phyloP scores from a whole-genome alignment of 1,140 invertebrate genomes.

The Nomia melanderi region DNA sequence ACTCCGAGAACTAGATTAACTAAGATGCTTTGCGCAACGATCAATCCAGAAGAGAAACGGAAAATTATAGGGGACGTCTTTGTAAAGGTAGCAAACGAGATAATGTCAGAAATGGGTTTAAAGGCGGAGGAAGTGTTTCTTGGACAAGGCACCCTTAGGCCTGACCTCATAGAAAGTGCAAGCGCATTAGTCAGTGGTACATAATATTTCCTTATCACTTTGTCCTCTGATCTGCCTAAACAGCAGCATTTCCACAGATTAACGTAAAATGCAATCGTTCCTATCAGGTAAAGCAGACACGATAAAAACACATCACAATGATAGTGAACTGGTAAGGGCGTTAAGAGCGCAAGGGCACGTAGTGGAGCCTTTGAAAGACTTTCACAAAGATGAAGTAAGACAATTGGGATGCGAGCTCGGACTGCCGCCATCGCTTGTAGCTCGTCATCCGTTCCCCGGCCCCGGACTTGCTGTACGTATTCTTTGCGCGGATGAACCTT shows the following conservation, averaged over 20 bases:
- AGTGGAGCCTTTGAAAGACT: conserved; percentile 98
- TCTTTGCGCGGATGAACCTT: conserved; percentile 98
- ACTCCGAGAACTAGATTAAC: conserved; percentile 88
- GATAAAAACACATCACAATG: conserved; percentile 99
- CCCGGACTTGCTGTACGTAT: conserved; percentile 97
- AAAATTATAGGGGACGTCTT: conserved; percentile 99
- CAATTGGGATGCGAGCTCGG: conserved; percentile 93
- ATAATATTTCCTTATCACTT: conserved; percentile 1
- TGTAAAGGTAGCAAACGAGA: conserved; percentile 93
- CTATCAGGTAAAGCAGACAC: conserved; percentile 89
- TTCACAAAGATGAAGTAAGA: conserved; percentile 99
- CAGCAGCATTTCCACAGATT: conserved; percentile 1
- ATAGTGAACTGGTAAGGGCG: conserved; percentile 96
- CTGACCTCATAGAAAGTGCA: conserved; percentile 99
- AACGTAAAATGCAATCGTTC: conserved; percentile 18
- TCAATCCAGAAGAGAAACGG: conserved; percentile 97
- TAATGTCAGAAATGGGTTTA: conserved; percentile 90
- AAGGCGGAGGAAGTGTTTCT: conserved; percentile 93
- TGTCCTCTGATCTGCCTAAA: no score
- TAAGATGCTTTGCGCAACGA: conserved; percentile 92
- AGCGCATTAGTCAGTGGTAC: conserved; percentile 90
- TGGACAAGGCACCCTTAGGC: conserved; percentile 95
- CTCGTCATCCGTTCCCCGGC: conserved; percentile 98
- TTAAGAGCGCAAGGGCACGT: conserved; percentile 93
- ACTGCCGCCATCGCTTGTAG: conserved; percentile 91